phyloP scores from a whole-genome alignment of 1,140 invertebrate genomes.

The Drosophila willistoni region DNA sequence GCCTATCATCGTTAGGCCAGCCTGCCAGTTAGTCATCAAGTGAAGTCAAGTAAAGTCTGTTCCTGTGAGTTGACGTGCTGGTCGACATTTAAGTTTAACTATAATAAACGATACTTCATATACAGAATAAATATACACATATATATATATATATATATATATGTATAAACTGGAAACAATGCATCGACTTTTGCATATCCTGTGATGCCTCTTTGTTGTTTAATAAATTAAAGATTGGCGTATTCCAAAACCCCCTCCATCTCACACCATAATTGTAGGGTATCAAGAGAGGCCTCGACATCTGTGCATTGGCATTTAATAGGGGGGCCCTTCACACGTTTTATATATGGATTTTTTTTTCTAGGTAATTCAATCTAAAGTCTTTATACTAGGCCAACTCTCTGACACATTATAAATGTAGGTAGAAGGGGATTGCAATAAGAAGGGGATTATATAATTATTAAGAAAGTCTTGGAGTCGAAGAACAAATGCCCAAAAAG shows the following conservation, averaged over 20 bases:
- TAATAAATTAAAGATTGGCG: too few relatives aligned
- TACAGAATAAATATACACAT: conserved; percentile 38
- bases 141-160: too few relatives aligned
- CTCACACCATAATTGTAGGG: neutral
- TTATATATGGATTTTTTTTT: too few relatives aligned
- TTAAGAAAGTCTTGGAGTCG: too few relatives aligned
- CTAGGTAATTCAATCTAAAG: too few relatives aligned
- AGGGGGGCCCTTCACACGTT: neutral
- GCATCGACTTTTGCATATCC: neutral
- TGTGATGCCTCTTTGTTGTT: neutral
- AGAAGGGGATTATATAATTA: too few relatives aligned
- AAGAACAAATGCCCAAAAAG: too few relatives aligned
- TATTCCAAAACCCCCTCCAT: too few relatives aligned
- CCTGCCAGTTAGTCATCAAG: conserved; percentile 46
- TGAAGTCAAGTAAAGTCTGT: conserved; percentile 34
- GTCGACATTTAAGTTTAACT: conserved; percentile 72
- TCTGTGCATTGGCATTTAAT: neutral
- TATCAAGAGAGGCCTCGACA: neutral
- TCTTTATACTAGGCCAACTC: neutral
- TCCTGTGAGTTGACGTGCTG: conserved; percentile 51
- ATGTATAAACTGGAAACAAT: conserved; percentile 7
- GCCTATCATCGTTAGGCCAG: conserved; percentile 23
- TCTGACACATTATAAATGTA: neutral
- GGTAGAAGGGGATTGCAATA: too few relatives aligned
- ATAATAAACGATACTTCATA: conserved; percentile 72